A percentile compares a stretch with the other conserved stretches of the same genome.
These are phyloP conservation scores for Calameuta filiformis DNA, from an alignment of 2,888 invertebrate species.

Conservation along the genomic window DNA sequence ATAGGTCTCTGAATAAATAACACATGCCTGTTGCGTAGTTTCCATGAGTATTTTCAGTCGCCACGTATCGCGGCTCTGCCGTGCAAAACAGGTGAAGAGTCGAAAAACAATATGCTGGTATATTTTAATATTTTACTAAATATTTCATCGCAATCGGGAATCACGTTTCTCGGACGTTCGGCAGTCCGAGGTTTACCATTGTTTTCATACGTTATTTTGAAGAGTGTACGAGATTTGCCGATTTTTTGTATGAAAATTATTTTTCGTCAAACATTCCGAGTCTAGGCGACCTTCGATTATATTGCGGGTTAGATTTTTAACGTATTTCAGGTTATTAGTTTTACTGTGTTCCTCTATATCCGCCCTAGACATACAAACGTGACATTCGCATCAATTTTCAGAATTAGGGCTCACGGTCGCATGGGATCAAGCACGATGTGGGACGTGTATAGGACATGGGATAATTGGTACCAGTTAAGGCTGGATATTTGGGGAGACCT, in stretches of 20 bases:
- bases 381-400: slow-evolving; percentile 20
- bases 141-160: background rate
- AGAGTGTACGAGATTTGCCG: too few species aligned
- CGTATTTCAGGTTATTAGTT: background rate
- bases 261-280: too few species aligned
- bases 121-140: background rate
- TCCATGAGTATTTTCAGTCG: background rate
- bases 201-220: too few species aligned
- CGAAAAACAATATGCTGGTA: background rate
- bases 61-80: background rate
- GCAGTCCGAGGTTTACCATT: too few species aligned
- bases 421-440: background rate
- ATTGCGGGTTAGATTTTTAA: background rate
- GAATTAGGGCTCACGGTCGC: slow-evolving; percentile 27
- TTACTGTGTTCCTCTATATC: background rate
- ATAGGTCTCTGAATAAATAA: background rate
- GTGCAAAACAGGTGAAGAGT: background rate
- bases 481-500: slow-evolving; percentile 33
- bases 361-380: background rate
- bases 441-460: slow-evolving; percentile 1
- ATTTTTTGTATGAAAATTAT: too few species aligned
- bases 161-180: too few species aligned
- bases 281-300: too few species aligned
- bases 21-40: background rate
- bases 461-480: slow-evolving; percentile 17